Conservation (phyloP, 2,888 invertebrate genomes). For the Agriopis aurantiaria region DNA sequence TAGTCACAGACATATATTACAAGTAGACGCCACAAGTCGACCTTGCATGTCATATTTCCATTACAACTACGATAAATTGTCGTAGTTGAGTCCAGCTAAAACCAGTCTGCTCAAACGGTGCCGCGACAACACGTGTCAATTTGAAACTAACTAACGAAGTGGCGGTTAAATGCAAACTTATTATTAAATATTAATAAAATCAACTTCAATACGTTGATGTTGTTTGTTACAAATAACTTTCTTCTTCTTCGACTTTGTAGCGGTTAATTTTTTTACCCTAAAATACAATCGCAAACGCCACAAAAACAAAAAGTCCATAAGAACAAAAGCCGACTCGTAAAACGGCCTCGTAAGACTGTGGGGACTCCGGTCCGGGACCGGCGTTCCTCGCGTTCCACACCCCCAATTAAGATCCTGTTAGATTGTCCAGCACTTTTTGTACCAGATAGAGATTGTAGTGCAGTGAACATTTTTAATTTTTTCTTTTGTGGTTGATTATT, state of each 20-base stretch:
- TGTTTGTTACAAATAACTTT: too few relatives aligned
- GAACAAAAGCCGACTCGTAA: slow-evolving; percentile 26
- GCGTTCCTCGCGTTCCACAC: slow-evolving; percentile 70
- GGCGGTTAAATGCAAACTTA: too few relatives aligned
- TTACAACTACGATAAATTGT: too few relatives aligned
- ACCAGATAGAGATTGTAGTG: slow-evolving; percentile 29
- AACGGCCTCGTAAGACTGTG: slow-evolving; percentile 4
- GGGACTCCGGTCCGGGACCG: slow-evolving; percentile 25
- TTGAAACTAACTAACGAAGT: too few relatives aligned
- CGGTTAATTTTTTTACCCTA: slow-evolving; percentile 3
- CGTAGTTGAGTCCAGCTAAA: too few relatives aligned
- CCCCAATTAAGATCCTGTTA: slow-evolving; percentile 81
- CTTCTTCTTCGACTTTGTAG: not conserved
- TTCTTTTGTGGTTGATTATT: not conserved
- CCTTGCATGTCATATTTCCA: too few relatives aligned
- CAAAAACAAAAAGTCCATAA: not conserved
- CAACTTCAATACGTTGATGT: too few relatives aligned
- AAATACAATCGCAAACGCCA: not conserved
- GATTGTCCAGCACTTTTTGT: slow-evolving; percentile 70
- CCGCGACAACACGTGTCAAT: too few relatives aligned
- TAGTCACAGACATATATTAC: too few relatives aligned
- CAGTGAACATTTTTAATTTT: slow-evolving; percentile 25
- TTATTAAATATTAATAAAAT: too few relatives aligned
- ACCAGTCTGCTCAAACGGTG: too few relatives aligned
- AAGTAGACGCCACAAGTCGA: too few relatives aligned